Evolutionary conservation across 2,797 vertebrate genomes (phyloP).

Genomic region (Heteromormyrus szaboi): DNA sequence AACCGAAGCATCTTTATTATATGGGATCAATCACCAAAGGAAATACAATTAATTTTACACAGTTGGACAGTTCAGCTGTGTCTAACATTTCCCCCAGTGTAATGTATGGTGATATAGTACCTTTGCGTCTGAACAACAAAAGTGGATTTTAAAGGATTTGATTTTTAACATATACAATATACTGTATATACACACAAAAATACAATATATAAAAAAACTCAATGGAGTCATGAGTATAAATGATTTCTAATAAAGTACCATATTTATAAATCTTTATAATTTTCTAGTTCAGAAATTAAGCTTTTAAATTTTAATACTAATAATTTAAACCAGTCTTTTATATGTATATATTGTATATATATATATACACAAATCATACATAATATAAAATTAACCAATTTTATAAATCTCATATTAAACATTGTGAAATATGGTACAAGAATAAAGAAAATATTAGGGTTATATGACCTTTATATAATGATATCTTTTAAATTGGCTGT

Average conservation of each 20-base stretch:
- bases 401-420: conserved; percentile 20
- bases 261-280: conserved; percentile 32
- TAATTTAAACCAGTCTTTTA: neutral
- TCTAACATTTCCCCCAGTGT: neutral
- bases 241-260: conserved; percentile 37
- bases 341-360: neutral
- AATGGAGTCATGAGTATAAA: neutral
- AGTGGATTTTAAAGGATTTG: neutral
- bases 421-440: conserved; percentile 19
- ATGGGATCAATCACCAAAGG: neutral
- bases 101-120: neutral
- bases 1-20: neutral
- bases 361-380: conserved; percentile 16
- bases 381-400: conserved; percentile 36
- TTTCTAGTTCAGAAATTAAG: conserved; percentile 42
- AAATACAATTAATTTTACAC: neutral
- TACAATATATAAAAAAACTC: neutral
- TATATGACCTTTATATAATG: conserved; percentile 11
- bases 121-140: neutral
- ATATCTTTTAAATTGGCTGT: conserved; percentile 1
- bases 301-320: conserved; percentile 27
- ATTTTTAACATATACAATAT: neutral
- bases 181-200: neutral
- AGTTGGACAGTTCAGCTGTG: neutral
- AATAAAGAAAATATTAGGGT: conserved; percentile 19